Evolutionary conservation across 2,888 invertebrate species (phyloP), one percentile per base, ranked within the genome.

Genomic region (Caenorhabditis sp.): DNA sequence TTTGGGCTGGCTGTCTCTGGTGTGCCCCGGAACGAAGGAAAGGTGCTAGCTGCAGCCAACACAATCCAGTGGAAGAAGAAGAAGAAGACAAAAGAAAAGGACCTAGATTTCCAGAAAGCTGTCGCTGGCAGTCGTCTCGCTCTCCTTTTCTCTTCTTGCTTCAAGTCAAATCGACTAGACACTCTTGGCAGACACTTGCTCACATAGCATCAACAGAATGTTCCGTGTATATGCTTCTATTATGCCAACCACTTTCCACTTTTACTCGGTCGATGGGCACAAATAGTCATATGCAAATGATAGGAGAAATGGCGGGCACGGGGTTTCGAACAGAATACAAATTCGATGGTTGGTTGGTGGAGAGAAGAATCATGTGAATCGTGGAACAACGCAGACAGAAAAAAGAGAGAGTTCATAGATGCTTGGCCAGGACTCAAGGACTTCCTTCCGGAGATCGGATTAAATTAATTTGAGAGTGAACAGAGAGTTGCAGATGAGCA

Each of bases 261-360:
- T 40, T 15, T 15, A 40, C 40, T 15, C 40, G 9, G 32, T 40
- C 50, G 20, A 11, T 51, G 11, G 47, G 32, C 28, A 58, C 0
- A 40, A 65, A 65, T 67, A 53, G 67, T 61, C 53, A 55, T 67
- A 76, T 76, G 67, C 53, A 76, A 76, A 76, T 68, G 60, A 47
- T 60, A 26, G 35, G 28, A 44, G n/a, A 26, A 68, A 58, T 32
- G 47, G n/a, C n/a, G n/a, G n/a, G n/a, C n/a, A n/a, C 50, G 58
- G 26, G 20, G 22, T 58, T 60, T 58, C 4, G 53, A 53, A 61
- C 53, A 44, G 76, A 76, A 76, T 76, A 78, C 77, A 62, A 78
- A 69, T 69, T 22, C 22, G 37, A n/a, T 50, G 56, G 56, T 28
- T 26, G 9, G n/a, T 37, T 32, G 50, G 55, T 18, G 22, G 51